Percentiles rank a stretch among this genome's conserved stretches.
These are phyloP conservation scores for Sialis fuliginosa DNA, from an alignment of 2,888 invertebrate genomes.

Conservation along the genomic window DNA sequence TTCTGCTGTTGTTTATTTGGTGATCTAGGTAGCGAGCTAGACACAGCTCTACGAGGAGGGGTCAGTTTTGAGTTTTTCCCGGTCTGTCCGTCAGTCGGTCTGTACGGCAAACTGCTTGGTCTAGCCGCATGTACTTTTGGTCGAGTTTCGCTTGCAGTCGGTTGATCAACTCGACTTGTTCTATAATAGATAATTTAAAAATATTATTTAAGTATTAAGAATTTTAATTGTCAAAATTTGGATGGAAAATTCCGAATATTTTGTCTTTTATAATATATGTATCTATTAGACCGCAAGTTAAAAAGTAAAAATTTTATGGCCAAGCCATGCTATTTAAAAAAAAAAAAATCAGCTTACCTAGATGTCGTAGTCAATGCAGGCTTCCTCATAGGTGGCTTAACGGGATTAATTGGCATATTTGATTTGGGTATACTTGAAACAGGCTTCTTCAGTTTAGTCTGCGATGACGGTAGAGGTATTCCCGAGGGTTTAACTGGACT, in stretches of 20 bases:
- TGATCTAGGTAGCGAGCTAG: conserved; percentile 42
- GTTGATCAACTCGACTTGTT: conserved; percentile 46
- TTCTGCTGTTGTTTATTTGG: conserved; percentile 15
- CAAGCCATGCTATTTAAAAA: too few relatives aligned
- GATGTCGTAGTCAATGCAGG: conserved; percentile 8
- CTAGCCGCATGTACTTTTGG: conserved; percentile 26
- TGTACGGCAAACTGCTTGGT: conserved; percentile 54
- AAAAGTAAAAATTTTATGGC: too few relatives aligned
- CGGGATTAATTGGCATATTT: conserved; percentile 18
- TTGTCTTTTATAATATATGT: too few relatives aligned
- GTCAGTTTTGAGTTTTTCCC: conserved; percentile 20
- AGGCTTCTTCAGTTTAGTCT: conserved; percentile 16
- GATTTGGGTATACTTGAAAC: conserved; percentile 16
- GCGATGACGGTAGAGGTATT: conserved; percentile 31
- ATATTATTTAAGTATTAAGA: conserved; percentile 4
- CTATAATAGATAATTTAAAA: conserved; percentile 14
- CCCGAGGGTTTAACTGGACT: conserved; percentile 49
- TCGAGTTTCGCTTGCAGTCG: conserved; percentile 22
- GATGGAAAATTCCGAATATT: too few relatives aligned
- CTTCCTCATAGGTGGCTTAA: conserved; percentile 7
- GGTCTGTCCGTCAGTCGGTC: conserved; percentile 21
- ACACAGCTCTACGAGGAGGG: conserved; percentile 44
- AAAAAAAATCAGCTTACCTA: conserved; percentile 1
- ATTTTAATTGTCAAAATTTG: neutral
- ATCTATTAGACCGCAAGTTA: too few relatives aligned